phyloP scores from a whole-genome alignment of 2,888 invertebrate species.

The Allolobophora icterica region DNA sequence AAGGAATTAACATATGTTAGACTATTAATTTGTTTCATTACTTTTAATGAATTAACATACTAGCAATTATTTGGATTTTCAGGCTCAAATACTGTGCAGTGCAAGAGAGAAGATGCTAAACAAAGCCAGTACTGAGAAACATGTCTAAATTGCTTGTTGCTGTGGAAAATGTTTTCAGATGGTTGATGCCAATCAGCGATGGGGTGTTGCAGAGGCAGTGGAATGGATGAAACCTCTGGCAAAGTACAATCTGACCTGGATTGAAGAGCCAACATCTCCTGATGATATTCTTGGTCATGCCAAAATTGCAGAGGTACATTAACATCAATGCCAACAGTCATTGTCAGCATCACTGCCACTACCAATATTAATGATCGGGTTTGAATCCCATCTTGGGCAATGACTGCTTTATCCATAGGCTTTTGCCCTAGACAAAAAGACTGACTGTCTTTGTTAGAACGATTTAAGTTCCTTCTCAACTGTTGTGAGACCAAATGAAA shows the following conservation, averaged over 20 bases:
- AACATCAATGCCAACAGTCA: not conserved
- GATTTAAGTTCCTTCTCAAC: too few species aligned
- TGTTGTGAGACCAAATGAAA: too few species aligned
- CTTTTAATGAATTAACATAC: not conserved
- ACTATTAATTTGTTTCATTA: not conserved
- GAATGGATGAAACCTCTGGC: slow-evolving; percentile 82
- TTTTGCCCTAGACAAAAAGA: too few species aligned
- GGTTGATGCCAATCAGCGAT: slow-evolving; percentile 67
- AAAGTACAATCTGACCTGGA: slow-evolving; percentile 81
- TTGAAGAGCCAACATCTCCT: slow-evolving; percentile 90
- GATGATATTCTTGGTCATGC: slow-evolving; percentile 89
- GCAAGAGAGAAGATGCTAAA: not conserved
- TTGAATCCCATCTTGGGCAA: too few species aligned
- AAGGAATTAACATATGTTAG: too few species aligned
- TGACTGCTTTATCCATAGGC: too few species aligned
- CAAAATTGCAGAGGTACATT: slow-evolving; percentile 75
- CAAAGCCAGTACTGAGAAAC: not conserved
- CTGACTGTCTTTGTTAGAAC: too few species aligned
- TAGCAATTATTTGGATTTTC: not conserved
- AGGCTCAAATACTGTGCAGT: not conserved
- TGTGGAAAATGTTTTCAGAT: not conserved
- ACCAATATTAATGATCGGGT: too few species aligned
- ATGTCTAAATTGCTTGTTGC: not conserved
- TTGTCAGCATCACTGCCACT: not conserved
- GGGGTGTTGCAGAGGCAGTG: slow-evolving; percentile 85